A percentile compares a stretch with the other conserved stretches of the same genome.
These are phyloP conservation scores for Noctilio leporinus DNA, from an alignment of 2,113 vertebrate species.

Conservation along the genomic window DNA sequence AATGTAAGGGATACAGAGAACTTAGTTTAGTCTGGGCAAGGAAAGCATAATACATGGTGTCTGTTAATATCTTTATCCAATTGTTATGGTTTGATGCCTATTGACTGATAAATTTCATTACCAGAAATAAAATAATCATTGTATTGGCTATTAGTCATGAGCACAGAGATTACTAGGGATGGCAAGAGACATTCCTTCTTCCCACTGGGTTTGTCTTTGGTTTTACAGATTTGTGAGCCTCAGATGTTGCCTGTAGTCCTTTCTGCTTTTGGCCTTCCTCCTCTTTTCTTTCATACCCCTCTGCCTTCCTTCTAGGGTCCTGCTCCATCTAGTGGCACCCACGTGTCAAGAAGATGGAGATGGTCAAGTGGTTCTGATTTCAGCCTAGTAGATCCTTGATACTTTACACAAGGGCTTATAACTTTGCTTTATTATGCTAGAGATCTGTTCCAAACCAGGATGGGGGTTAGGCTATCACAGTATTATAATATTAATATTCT, in stretches of 20 bases:
- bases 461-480: neutral
- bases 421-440: neutral
- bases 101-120: neutral
- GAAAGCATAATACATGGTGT: neutral
- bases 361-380: neutral
- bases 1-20: neutral
- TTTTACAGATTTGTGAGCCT: neutral
- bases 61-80: neutral
- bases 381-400: neutral
- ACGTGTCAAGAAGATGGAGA: neutral
- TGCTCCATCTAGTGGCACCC: neutral
- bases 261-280: neutral
- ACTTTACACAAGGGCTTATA: neutral
- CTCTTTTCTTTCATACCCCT: neutral
- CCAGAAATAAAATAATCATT: neutral
- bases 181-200: neutral
- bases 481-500: neutral
- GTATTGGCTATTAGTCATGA: neutral
- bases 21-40: neutral
- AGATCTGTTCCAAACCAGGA: neutral
- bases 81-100: neutral
- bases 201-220: neutral
- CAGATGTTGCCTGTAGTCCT: neutral
- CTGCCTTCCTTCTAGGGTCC: neutral
- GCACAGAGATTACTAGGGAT: neutral